phyloP scores from a whole-genome alignment of 2,113 vertebrate genomes.

The Serilophus lunatus region DNA sequence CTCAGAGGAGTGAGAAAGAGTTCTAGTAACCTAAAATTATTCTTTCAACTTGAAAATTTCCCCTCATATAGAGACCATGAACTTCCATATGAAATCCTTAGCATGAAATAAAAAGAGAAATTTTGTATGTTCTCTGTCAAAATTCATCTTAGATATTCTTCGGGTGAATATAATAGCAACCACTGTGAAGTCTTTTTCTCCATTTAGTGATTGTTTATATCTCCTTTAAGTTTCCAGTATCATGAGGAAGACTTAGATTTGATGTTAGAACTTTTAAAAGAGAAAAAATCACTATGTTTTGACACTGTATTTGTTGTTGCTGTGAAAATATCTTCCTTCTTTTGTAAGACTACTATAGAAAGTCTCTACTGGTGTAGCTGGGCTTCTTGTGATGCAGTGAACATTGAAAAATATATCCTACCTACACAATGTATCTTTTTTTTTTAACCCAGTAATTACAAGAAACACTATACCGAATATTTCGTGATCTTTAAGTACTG shows the following conservation, averaged over 20 bases:
- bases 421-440: no score
- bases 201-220: background rate
- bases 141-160: background rate
- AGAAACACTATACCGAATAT: background rate
- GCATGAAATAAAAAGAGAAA: background rate
- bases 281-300: background rate
- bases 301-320: background rate
- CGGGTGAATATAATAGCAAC: background rate
- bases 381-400: background rate
- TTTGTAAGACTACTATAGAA: background rate
- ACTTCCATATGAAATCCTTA: background rate
- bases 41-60: background rate
- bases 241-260: background rate
- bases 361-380: background rate
- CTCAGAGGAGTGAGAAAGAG: background rate
- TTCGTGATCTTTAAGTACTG: background rate
- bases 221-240: background rate
- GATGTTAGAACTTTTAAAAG: background rate
- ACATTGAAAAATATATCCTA: background rate
- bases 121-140: background rate
- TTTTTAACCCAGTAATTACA: background rate
- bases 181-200: background rate
- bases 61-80: background rate
- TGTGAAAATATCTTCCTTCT: background rate
- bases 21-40: background rate